Evolutionary conservation across 2,113 vertebrate species (phyloP), one percentile per base, ranked within the genome.

Genomic region (Amphilophus citrinellus): DNA sequence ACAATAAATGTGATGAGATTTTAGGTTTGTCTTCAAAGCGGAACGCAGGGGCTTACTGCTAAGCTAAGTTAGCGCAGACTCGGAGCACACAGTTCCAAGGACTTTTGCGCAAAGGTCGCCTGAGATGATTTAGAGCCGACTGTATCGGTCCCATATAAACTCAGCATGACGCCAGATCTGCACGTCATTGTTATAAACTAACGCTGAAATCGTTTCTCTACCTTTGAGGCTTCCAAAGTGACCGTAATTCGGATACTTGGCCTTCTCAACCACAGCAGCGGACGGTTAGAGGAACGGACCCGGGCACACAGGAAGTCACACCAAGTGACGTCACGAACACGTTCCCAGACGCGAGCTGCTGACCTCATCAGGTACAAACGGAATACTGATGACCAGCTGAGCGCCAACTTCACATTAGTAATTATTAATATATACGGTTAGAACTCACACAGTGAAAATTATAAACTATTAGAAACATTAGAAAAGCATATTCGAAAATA

Each of bases 71-170:
- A 59, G n/a, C 73, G 75, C 57, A 17, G 75, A 71, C 32, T 71
- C 20, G 24, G 6, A 53, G 44, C 24, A 18, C 66, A 73, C 76
- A 42, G n/a, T 50, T 65, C 71, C 79, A 81, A 81, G 79, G 79
- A 73, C 79, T 66, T 81, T 71, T 35, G 63, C 44, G 18, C 58
- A 73, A 58, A 57, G 66, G 58, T 81, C 65, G 18, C 42, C 0
- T n/a, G 15, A 10, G 20, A 44, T 60, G 10, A 61, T 50, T 44
- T 77, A 14, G 6, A 18, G 15, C 18, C 6, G 17, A 11, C 35
- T 76, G 37, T 18, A 73, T 73, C 15, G 11, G 24, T 59, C 56
- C 8, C 24, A 42, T 59, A 24, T 35, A 42, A 39, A 59, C 8
- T 22, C 2, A 39, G 56, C 53, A 24, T 24, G n/a, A 11, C 22